Percentiles rank a stretch among this genome's conserved stretches.
phyloP scores from a whole-genome alignment of 2,113 vertebrate species.

The Antechinus flavipes region DNA sequence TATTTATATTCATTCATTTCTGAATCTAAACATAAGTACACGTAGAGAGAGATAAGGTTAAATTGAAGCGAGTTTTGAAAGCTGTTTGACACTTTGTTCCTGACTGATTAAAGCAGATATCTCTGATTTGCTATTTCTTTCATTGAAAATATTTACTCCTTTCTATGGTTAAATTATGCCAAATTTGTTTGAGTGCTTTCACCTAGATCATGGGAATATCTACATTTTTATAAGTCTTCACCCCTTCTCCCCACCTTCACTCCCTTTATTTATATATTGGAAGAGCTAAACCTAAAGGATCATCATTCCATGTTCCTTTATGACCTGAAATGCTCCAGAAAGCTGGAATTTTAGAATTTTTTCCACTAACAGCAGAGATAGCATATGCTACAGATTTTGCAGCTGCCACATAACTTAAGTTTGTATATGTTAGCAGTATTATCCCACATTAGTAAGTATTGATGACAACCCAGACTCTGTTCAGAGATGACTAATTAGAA shows the following conservation, averaged over 20 bases:
- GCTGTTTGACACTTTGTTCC: background rate
- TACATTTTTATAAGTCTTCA: constrained; percentile 34
- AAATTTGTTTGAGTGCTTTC: background rate
- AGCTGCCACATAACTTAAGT: background rate
- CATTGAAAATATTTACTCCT: background rate
- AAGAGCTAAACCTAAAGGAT: background rate
- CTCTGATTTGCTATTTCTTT: background rate
- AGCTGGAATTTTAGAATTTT: constrained; percentile 45
- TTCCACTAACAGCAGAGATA: background rate
- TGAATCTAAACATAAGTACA: background rate
- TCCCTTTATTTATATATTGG: constrained; percentile 35
- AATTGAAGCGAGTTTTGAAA: background rate
- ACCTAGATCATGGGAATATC: constrained; percentile 30
- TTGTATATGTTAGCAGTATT: background rate
- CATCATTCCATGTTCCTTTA: constrained; percentile 7
- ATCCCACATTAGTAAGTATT: background rate
- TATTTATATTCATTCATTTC: background rate
- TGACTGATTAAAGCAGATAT: background rate
- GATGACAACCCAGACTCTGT: no score
- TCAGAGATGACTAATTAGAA: background rate
- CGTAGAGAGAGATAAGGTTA: background rate
- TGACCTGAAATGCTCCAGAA: constrained; percentile 27
- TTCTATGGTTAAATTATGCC: background rate
- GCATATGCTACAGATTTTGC: background rate
- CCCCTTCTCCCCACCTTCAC: background rate